Evolutionary conservation across 2,888 invertebrate species (phyloP), one percentile per base, ranked within the genome.

Genomic region (Heliconius aoede): DNA sequence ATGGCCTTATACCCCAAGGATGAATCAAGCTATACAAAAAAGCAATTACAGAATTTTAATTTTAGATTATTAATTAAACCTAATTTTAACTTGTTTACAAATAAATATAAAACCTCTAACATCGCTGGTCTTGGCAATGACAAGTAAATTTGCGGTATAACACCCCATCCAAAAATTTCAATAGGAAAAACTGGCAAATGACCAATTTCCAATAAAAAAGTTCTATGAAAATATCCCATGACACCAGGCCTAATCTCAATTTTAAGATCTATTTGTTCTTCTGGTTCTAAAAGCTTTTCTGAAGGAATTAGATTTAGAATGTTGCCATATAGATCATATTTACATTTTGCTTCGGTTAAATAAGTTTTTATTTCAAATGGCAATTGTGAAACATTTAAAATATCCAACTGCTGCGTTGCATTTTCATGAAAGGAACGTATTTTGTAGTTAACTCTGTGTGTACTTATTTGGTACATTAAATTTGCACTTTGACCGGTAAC

Each of bases 91-190:
- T 51, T 46, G 28, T 30, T 36, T 26, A 65, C 40, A 46, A 36
- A 64, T n/a, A 76, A 24, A 83, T 8, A 24, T 4, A 24, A 21
- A 76, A 79, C 78, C 71, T 78, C 40, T 72, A 75, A 81, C 40
- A 89, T 84, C 65, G 87, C 84, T 18, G 92, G 90, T 78, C 95
- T 92, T 15, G 91, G 92, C 30, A 95, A 83, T 64, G 88, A 88
- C 36, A 95, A 84, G 84, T 95, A 95, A 46, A 96, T 86, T 90
- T 96, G 96, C 4, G 96, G 95, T 77, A 95, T 92, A 4, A 95
- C 95, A 18, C 95, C 95, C 88, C 94, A 95, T 51, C 96, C 96
- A 80, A 88, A 91, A 5, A 96, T 92, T 77, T 91, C 91, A 65
- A 96, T 92, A 0, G 89, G 86, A 67, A 95, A 85, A n/a, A 95